phyloP scores from a whole-genome alignment of 2,113 vertebrate species.

The Hystrix brachyura region DNA sequence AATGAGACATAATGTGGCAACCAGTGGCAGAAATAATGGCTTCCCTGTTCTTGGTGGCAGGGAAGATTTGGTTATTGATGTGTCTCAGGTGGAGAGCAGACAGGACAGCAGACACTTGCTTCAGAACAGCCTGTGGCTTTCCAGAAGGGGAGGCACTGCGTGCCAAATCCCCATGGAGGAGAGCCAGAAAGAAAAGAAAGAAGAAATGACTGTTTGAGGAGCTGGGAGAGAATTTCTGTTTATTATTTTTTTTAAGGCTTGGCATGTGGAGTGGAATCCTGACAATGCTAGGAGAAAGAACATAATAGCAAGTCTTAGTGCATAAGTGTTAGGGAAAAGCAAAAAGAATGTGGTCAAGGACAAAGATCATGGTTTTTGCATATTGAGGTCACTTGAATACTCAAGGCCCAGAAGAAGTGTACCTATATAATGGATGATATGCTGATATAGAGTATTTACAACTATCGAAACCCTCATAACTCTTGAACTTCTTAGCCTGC shows the following conservation, averaged over 20 bases:
- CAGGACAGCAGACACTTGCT: neutral
- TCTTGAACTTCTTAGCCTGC: neutral
- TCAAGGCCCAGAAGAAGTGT: conserved; percentile 26
- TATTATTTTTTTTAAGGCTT: conserved; percentile 16
- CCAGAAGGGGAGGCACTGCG: conserved; percentile 34
- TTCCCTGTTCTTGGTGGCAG: neutral
- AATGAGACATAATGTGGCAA: neutral
- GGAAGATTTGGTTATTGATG: conserved; percentile 55
- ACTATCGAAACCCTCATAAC: neutral
- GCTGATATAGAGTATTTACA: neutral
- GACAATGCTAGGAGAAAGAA: conserved; percentile 27
- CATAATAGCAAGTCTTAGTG: conserved; percentile 3
- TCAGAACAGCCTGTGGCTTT: conserved; percentile 43
- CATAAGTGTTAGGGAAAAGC: neutral
- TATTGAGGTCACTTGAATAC: neutral
- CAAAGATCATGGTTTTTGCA: conserved; percentile 26
- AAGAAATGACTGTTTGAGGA: conserved; percentile 3
- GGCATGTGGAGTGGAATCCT: neutral
- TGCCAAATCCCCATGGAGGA: conserved; percentile 59
- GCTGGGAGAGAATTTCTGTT: conserved; percentile 51
- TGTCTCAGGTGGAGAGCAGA: conserved; percentile 26
- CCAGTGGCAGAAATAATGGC: neutral
- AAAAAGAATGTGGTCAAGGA: conserved; percentile 32
- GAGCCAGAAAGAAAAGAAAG: conserved; percentile 68
- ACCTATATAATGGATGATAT: neutral